Conservation (phyloP, 2,113 vertebrate species). For the Catagonus wagneri region DNA sequence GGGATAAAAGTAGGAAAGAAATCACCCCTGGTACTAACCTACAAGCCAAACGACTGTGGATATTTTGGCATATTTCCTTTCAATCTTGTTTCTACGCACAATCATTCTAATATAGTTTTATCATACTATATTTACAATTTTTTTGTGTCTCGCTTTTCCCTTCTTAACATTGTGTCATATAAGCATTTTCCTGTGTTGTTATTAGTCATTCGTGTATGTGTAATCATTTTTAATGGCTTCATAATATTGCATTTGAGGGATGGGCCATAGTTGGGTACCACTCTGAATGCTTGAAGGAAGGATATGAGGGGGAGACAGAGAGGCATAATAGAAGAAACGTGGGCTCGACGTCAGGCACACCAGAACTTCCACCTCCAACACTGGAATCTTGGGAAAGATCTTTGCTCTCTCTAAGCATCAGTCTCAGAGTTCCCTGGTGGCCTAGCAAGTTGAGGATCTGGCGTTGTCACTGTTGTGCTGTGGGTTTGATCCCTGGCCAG, state of each 20-base stretch:
- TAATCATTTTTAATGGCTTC: slow-evolving; percentile 68
- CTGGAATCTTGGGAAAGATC: neutral
- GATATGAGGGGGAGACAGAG: neutral
- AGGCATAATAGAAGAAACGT: neutral
- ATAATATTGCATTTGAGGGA: slow-evolving; percentile 39
- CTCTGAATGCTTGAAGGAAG: neutral
- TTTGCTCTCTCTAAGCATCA: neutral
- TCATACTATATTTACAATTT: neutral
- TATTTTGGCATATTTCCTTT: neutral
- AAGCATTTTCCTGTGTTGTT: slow-evolving; percentile 24
- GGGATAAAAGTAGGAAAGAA: neutral
- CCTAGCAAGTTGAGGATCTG: no score
- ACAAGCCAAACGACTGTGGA: neutral
- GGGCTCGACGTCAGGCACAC: neutral
- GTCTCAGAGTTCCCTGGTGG: neutral
- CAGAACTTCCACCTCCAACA: neutral
- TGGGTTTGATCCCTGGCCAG: no score
- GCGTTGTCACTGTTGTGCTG: no score
- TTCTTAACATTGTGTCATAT: neutral
- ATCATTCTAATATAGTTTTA: neutral
- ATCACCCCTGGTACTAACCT: neutral
- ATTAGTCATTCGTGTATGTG: slow-evolving; percentile 46
- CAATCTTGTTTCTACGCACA: neutral
- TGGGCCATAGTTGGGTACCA: neutral
- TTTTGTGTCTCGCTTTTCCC: slow-evolving; percentile 9